These are phyloP conservation scores for Sigmodon hispidus DNA, from an alignment of 2,113 vertebrate species.

Conservation along the genomic window DNA sequence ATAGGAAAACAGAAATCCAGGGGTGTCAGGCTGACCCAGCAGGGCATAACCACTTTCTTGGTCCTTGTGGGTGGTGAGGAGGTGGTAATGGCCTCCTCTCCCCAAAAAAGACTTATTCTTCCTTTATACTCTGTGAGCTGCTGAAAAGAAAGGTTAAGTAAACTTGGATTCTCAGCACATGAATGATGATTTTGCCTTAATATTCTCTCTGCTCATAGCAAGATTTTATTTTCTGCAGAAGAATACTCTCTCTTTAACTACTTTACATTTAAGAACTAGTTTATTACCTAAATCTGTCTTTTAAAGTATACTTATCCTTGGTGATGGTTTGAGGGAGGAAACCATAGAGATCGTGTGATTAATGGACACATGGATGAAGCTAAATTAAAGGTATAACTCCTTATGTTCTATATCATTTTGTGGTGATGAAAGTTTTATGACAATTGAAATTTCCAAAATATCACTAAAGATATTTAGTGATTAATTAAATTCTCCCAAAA, in stretches of 20 bases:
- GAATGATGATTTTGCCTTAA: background rate
- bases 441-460: background rate
- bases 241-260: background rate
- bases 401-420: background rate
- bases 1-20: conserved; percentile 77
- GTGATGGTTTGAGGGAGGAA: background rate
- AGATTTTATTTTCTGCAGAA: background rate
- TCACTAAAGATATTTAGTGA: background rate
- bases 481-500: background rate
- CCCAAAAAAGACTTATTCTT: too few species aligned
- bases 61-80: conserved; percentile 41
- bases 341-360: background rate
- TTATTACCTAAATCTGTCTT: conserved; percentile 4
- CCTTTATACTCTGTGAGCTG: background rate
- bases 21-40: conserved; percentile 72
- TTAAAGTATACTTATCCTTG: background rate
- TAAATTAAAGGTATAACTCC: background rate
- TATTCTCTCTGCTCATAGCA: background rate
- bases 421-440: background rate
- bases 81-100: conserved; percentile 68
- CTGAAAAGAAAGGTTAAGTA: background rate
- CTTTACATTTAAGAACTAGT: background rate
- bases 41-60: conserved; percentile 48
- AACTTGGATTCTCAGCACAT: background rate
- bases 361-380: background rate